These are phyloP conservation scores for Genyomyrus donnyi DNA, from an alignment of 2,113 vertebrate species.

Conservation along the genomic window DNA sequence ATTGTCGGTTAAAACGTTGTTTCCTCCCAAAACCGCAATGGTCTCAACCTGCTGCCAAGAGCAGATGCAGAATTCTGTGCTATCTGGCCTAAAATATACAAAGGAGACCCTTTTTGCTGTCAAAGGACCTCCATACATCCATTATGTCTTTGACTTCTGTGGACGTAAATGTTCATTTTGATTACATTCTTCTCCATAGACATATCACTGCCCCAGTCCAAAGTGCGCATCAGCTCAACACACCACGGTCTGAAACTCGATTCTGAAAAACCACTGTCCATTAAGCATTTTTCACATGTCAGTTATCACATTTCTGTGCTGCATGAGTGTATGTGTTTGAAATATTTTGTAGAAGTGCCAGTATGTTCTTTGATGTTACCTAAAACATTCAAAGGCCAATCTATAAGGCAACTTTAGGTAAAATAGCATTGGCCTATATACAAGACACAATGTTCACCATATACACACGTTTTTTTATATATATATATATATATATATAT, in stretches of 20 bases:
- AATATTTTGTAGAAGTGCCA: background rate
- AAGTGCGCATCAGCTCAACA: background rate
- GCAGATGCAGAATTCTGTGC: conserved; percentile 3
- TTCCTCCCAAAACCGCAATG: conserved; percentile 42
- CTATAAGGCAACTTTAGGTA: background rate
- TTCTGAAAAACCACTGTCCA: background rate
- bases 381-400: background rate
- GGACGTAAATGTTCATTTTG: background rate
- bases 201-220: background rate
- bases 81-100: background rate
- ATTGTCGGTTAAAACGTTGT: conserved; percentile 35
- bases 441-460: background rate
- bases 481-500: no score
- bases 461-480: no score
- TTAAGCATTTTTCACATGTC: background rate
- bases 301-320: background rate
- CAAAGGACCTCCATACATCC: background rate
- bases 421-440: background rate
- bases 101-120: background rate
- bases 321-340: background rate
- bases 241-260: background rate
- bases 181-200: background rate
- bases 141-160: background rate
- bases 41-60: conserved; percentile 29
- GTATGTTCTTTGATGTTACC: background rate